These are phyloP conservation scores for Drosophila multiciliata DNA, from an alignment of 2,888 invertebrate genomes.

Conservation along the genomic window DNA sequence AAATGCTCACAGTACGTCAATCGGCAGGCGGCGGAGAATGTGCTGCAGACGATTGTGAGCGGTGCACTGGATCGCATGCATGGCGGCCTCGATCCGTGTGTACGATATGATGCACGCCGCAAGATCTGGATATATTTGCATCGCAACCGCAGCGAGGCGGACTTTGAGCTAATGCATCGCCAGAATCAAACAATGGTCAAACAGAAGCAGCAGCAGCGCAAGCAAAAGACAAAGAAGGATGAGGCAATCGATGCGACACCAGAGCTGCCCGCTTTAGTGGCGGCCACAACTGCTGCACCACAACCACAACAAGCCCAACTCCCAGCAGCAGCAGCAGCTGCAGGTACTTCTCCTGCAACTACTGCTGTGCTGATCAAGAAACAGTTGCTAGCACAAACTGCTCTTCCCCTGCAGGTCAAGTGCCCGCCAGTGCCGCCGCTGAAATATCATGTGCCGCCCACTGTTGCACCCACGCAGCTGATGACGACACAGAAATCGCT, in stretches of 20 bases:
- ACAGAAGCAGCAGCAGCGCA: slow-evolving; percentile 83
- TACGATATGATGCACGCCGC: slow-evolving; percentile 95
- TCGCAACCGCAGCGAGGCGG: slow-evolving; percentile 88
- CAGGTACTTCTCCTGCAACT: slow-evolving; percentile 17
- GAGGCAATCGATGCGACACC: slow-evolving; percentile 21
- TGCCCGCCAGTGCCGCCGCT: slow-evolving; percentile 81
- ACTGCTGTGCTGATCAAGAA: slow-evolving; percentile 45
- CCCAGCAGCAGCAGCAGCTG: slow-evolving; percentile 12
- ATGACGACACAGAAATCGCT: slow-evolving; percentile 71
- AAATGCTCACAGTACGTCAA: slow-evolving; percentile 90
- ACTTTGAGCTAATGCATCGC: slow-evolving; percentile 89
- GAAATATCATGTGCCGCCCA: slow-evolving; percentile 78
- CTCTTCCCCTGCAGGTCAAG: slow-evolving; percentile 55
- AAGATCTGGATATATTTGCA: slow-evolving; percentile 99
- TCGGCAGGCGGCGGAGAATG: slow-evolving; percentile 84
- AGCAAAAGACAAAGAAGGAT: slow-evolving; percentile 62
- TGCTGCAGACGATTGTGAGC: slow-evolving; percentile 91
- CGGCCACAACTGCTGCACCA: slow-evolving; percentile 59
- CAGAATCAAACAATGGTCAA: slow-evolving; percentile 88
- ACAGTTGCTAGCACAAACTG: slow-evolving; percentile 39
- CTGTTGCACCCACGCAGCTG: slow-evolving; percentile 22
- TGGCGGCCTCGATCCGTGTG: slow-evolving; percentile 95
- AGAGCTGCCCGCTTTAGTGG: slow-evolving; percentile 78
- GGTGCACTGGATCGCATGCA: slow-evolving; percentile 96
- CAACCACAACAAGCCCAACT: background rate